Evolutionary conservation across 2,113 vertebrate species (phyloP), one percentile per base, ranked within the genome.

Genomic region (Aegithalos caudatus): DNA sequence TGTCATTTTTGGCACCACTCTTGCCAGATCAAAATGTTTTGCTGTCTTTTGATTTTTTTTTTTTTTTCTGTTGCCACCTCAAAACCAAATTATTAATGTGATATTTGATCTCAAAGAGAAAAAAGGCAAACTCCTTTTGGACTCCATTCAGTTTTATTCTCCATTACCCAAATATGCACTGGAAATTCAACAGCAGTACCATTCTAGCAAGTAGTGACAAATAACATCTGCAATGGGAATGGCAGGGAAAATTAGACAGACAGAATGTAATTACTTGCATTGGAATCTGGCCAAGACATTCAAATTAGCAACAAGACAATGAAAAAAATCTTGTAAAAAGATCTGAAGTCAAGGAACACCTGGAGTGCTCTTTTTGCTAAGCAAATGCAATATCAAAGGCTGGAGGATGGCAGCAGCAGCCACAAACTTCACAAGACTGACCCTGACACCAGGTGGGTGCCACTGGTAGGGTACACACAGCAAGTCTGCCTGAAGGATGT

Each of bases 241-340:
- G 3, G 66, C 37, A 73, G 54, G 48, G 78, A 92, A 94, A 96
- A 82, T 81, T 48, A 85, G 61, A 51, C 19, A 61, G 89, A 37
- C 45, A 82, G 66, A 86, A 81, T 45, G 53, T 57, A 91, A 91
- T 92, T 91, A 85, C n/a, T 88, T 72, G 20, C 42, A 33, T 3
- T 94, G 95, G 89, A 92, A 72, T 65, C 23, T 23, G 42, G 45
- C 87, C 95, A 96, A 92, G 50, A 47, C 27, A 35, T 53, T 85
- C 69, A 71, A 94, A 94, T 76, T 87, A 95, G 57, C 89, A 89
- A 79, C 57, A 81, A 53, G n/a, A 82, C 1, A 2, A 67, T 22
- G n/a, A 60, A 57, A 84, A 69, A 92, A 90, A 73, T 45, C 91
- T 74, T 88, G 65, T 67, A 74, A 67, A 33, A 82, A 87, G 87